Base-by-base conservation (phyloP, 2,113 vertebrate genomes). In the Sceloporus undulatus region DNA sequence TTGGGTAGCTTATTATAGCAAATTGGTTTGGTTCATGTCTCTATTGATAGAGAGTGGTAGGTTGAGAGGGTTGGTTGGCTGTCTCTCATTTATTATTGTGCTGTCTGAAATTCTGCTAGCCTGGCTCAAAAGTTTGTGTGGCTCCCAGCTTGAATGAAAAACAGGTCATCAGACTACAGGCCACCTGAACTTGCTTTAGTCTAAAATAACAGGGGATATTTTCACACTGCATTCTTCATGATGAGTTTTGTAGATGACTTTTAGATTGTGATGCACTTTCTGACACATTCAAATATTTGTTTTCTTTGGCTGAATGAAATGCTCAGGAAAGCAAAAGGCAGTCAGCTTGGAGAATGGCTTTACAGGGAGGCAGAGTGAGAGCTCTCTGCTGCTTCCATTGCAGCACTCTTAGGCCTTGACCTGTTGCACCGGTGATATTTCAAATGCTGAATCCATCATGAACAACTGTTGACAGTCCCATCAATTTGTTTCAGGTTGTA, bases 401-500 rank as follows among this genome's bases (percentile, higher is more conserved):
- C 23, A 71, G 4, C 59, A 4, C 0, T 1, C 80, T 77, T 52
- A 40, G 54, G 40, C 68, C 48, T 29, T 78, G 85, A 48, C 1
- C 78, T 87, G 21, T 0, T 62, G 1, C 1, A 10, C 76, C 66
- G 87, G 42, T 84, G 66, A 73, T 34, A 81, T 42, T 87, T 66
- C 38, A 87, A n/a, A 62, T 56, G 21, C 9, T 85, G 0, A 3
- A 0, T 7, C 29, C 85, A 56, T 84, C 42, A 34, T 62, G n/a
- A 89, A 16, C 16, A 87, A 0, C 0, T 90, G 16, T 38, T 88
- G 62, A 79, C 9, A 29, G 18, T 18, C 54, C 65, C 19, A 42
- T 86, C 85, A n/a, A 87, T 77, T 3, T 71, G 2, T 38, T 75
- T 88, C 85, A 77, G 54, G 80, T 81, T 79, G 9, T 42, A 29